Percentiles rank a stretch among this genome's conserved stretches.
Evolutionary conservation across 2,797 vertebrate species (phyloP).

Genomic region (Acanthurus leucopareius): DNA sequence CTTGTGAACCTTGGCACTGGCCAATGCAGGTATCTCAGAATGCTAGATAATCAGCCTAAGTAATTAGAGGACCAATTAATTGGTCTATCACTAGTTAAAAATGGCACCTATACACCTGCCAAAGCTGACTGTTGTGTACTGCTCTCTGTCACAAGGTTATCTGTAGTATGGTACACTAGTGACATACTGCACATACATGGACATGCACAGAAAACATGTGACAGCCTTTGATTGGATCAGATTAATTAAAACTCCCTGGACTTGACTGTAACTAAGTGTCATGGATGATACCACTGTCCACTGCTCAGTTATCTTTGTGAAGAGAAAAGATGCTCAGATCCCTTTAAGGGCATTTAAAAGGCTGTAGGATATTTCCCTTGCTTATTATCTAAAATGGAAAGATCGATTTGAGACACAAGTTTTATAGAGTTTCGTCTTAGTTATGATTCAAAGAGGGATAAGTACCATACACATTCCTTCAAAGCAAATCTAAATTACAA

Average conservation of each 20-base stretch:
- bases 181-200: not conserved
- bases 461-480: not conserved
- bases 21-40: too few species aligned
- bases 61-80: too few species aligned
- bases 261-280: not conserved
- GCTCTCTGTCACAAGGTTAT: not conserved
- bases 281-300: not conserved
- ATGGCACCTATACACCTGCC: too few species aligned
- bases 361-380: not conserved
- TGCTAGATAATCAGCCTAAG: too few species aligned
- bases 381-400: not conserved
- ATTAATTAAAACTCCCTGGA: not conserved
- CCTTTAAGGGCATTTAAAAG: not conserved
- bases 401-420: slow-evolving; percentile 9
- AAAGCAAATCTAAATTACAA: slow-evolving; percentile 23
- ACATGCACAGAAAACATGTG: not conserved
- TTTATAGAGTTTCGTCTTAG: not conserved
- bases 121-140: not conserved
- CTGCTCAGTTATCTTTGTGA: not conserved
- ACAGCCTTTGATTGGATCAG: not conserved
- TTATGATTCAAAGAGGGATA: not conserved
- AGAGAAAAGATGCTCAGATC: not conserved
- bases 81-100: not conserved
- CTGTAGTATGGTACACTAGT: not conserved
- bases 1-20: too few species aligned